Base-by-base conservation (phyloP, 2,888 invertebrate genomes). In the Ectemnius cavifrons region DNA sequence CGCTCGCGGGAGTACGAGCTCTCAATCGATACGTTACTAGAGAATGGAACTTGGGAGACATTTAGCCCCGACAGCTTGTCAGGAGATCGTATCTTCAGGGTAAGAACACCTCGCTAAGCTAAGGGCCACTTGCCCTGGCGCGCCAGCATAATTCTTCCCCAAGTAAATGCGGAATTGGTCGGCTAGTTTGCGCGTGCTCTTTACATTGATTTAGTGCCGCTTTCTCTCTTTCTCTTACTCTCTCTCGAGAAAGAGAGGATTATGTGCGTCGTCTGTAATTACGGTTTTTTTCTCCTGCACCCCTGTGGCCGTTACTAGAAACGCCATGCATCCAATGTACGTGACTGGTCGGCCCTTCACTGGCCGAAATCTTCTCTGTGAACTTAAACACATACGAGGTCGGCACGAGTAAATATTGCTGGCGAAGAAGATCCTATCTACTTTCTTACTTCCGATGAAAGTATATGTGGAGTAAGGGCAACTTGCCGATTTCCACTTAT, bases 21-120 rank as follows among this genome's bases (percentile, higher is more conserved):
- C 84, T 92, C 92, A 83, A 88, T 91, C 88, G 93, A 93, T 91
- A 92, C 92, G 84, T 92, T 93, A 86, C 91, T 92, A 87, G 93
- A 93, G 87, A 93, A 93, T 89, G 93, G 93, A 86, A 91, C 92
- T 86, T 94, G 94, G 94, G 93, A 93, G 91, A 92, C 91, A 87
- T 93, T 92, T 91, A 92, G 92, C 88, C 92, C 92, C 86, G 92
- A 92, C 87, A 92, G 92, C 89, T 91, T 93, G 86, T 90, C 91
- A 85, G 93, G 93, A 87, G 93, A 93, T 88, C 92, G 91, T 87
- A 91, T 93, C 85, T 92, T 93, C 89, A 92, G 93, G 93, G 94
- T 94, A 93, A 92, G 93, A 86, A 86, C 68, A 82, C 78, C 80
- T 69, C 82, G 81, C 73, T 79, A 75, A 79, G 73, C 63, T 64